A percentile compares a stretch with the other conserved stretches of the same genome.
These are phyloP conservation scores for Tetraneura akinire DNA, from an alignment of 1,140 invertebrate genomes.

Conservation along the genomic window DNA sequence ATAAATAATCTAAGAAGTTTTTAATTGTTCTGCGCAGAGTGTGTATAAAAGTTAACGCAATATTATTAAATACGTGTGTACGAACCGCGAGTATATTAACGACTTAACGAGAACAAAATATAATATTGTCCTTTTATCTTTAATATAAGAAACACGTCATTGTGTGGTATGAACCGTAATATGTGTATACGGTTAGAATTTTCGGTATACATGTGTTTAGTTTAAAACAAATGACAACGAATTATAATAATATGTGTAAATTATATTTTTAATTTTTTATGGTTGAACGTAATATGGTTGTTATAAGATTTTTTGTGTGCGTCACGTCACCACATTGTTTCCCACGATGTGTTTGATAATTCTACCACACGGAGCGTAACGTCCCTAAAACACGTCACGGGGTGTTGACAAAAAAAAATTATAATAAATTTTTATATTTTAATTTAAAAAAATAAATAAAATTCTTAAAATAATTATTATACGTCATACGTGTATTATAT, in stretches of 20 bases:
- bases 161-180: too few relatives aligned
- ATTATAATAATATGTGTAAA: not conserved
- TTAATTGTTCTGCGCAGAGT: not conserved
- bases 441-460: too few relatives aligned
- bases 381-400: not conserved
- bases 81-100: too few relatives aligned
- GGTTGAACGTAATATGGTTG: not conserved
- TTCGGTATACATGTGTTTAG: not conserved
- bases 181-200: not conserved
- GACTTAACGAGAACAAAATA: too few relatives aligned
- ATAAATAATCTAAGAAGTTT: not conserved
- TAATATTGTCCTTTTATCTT: too few relatives aligned
- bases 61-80: not conserved
- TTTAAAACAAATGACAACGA: not conserved
- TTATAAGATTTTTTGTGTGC: not conserved
- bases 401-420: not conserved
- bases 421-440: too few relatives aligned
- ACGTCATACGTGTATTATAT: too few relatives aligned
- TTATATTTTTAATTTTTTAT: not conserved
- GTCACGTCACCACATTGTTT: not conserved
- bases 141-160: too few relatives aligned
- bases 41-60: not conserved
- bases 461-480: too few relatives aligned
- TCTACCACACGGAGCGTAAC: not conserved
- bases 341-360: slow-evolving; percentile 19